phyloP scores from a whole-genome alignment of 2,797 vertebrate species.

The Micropoecilia bifurca region DNA sequence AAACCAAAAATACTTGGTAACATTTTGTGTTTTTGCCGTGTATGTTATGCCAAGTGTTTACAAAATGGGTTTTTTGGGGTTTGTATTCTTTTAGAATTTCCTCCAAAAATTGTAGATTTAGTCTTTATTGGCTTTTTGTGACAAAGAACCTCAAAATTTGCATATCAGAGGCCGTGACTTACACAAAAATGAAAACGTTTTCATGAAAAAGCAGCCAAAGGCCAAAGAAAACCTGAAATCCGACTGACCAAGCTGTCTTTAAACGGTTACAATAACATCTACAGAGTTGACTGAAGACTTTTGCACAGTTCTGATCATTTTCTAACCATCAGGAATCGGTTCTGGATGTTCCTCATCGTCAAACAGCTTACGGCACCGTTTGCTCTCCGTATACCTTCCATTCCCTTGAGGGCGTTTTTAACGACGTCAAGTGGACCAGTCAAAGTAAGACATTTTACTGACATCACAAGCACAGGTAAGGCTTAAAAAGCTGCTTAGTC shows the following conservation, averaged over 20 bases:
- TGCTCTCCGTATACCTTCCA: slow-evolving; percentile 57
- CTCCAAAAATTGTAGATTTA: too few relatives aligned
- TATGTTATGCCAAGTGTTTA: too few relatives aligned
- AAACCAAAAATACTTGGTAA: too few relatives aligned
- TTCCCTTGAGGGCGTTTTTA: slow-evolving; percentile 68
- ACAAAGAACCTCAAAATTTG: too few relatives aligned
- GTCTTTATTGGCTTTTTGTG: too few relatives aligned
- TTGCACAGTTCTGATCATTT: slow-evolving; percentile 2
- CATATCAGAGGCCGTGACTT: too few relatives aligned
- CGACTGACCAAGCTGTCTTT: background rate
- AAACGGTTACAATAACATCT: background rate
- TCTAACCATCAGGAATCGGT: slow-evolving; percentile 30
- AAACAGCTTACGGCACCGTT: slow-evolving; percentile 70
- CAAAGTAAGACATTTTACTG: slow-evolving; percentile 75
- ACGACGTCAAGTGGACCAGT: slow-evolving; percentile 78
- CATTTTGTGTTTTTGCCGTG: too few relatives aligned
- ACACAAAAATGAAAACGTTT: background rate
- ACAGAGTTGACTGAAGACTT: background rate
- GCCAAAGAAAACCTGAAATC: background rate
- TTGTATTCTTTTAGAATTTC: background rate
- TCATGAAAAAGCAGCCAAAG: background rate
- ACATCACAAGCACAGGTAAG: slow-evolving; percentile 67
- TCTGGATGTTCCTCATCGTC: slow-evolving; percentile 68
- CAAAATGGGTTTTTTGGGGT: background rate
- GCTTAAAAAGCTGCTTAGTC: slow-evolving; percentile 39